phyloP scores from a whole-genome alignment of 2,113 vertebrate genomes.

The Lagopus muta region DNA sequence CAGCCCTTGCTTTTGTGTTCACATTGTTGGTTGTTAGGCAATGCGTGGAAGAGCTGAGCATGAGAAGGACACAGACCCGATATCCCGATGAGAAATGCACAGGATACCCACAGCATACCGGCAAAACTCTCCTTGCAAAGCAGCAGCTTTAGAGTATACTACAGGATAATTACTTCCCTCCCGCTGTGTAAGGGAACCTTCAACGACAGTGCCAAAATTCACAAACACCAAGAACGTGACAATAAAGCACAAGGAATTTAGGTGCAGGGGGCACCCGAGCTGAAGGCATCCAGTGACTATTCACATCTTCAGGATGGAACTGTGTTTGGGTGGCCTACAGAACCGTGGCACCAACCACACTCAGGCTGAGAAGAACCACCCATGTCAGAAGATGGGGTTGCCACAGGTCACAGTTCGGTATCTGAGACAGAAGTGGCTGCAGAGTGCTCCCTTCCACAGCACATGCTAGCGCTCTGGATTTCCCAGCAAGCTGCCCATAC shows the following conservation, averaged over 20 bases:
- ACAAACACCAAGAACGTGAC: conserved; percentile 22
- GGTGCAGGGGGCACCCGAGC: conserved; percentile 34
- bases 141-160: not conserved
- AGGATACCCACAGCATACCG: not conserved
- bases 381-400: not conserved
- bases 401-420: not conserved
- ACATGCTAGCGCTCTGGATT: not conserved
- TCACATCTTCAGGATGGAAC: not conserved
- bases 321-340: not conserved
- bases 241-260: conserved; percentile 19
- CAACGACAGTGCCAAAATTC: conserved; percentile 17
- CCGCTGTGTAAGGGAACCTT: not conserved
- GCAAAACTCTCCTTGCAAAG: conserved; percentile 13
- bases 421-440: conserved; percentile 1
- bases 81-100: not conserved
- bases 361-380: not conserved
- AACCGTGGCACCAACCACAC: not conserved
- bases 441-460: not conserved
- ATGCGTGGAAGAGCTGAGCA: not conserved
- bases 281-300: conserved; percentile 49
- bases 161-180: not conserved
- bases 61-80: not conserved
- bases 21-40: not conserved
- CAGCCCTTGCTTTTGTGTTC: not conserved
- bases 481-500: not conserved